phyloP scores from a whole-genome alignment of 37 sponge, comb jelly and placozoan species.

The Haliclona indistincta region DNA sequence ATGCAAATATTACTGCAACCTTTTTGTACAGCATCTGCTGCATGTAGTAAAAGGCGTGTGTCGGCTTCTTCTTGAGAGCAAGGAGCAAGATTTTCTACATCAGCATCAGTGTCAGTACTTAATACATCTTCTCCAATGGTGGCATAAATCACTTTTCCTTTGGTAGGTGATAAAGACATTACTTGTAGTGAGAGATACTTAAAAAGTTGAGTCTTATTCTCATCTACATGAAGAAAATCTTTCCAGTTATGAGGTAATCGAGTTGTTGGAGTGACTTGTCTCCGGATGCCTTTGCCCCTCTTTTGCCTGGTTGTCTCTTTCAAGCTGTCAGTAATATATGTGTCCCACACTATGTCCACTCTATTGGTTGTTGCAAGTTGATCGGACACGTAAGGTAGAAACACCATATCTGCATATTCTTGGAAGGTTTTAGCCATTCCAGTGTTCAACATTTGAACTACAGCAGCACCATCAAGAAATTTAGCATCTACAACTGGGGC shows the following conservation, averaged over 20 bases:
- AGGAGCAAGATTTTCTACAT: slow-evolving; percentile 15
- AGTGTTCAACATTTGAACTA: slow-evolving; percentile 4
- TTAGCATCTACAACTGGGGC: slow-evolving; percentile 12
- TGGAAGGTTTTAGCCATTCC: slow-evolving; percentile 1
- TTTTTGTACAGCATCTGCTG: slow-evolving; percentile 28
- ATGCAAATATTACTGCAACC: slow-evolving; percentile 14
- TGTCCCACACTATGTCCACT: slow-evolving; percentile 34
- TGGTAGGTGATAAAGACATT: background rate
- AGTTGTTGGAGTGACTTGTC: slow-evolving; percentile 13
- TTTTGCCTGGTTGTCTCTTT: slow-evolving; percentile 24
- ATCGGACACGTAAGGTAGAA: background rate
- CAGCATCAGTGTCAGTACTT: slow-evolving; percentile 22
- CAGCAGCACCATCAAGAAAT: slow-evolving; percentile 22
- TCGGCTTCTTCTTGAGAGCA: slow-evolving; percentile 54
- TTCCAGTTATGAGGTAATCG: slow-evolving; percentile 31
- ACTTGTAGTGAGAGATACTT: slow-evolving; percentile 12
- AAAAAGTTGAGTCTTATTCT: slow-evolving; percentile 25
- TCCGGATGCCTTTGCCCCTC: slow-evolving; percentile 33
- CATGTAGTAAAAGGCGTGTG: slow-evolving; percentile 50
- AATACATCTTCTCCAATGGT: too few relatives aligned
- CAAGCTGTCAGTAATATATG: slow-evolving; percentile 17
- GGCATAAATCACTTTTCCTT: too few relatives aligned
- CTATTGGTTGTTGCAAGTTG: slow-evolving; percentile 11
- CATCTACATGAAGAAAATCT: slow-evolving; percentile 26
- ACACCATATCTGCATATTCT: background rate